Conservation (phyloP, 1,140 invertebrate genomes). For the Homarus americanus region DNA sequence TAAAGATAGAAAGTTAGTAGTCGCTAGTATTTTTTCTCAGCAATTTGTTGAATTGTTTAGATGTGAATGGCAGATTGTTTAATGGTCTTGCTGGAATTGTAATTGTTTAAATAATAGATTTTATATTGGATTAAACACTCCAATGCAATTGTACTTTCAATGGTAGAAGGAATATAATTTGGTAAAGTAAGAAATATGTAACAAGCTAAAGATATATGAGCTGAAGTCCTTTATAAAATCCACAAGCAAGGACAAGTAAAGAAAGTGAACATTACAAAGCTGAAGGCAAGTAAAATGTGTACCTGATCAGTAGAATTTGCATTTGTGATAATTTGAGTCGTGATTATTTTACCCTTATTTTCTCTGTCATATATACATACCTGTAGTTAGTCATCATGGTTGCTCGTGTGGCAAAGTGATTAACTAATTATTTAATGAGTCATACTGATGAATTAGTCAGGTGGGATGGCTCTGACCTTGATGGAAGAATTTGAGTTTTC, state of each 20-base stretch:
- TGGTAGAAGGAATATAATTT: background rate
- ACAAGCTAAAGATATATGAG: background rate
- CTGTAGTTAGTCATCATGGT: too few species aligned
- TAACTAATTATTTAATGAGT: background rate
- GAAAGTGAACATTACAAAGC: background rate
- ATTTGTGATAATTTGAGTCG: background rate
- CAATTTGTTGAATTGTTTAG: conserved; percentile 17
- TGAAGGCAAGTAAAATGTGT: background rate
- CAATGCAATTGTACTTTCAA: background rate
- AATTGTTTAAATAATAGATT: background rate
- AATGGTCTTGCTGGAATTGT: conserved; percentile 13
- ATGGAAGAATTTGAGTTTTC: background rate
- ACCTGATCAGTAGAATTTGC: background rate
- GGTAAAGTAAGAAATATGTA: background rate
- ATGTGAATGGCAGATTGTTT: conserved; percentile 12
- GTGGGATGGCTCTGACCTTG: background rate
- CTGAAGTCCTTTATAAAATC: background rate
- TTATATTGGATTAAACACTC: background rate
- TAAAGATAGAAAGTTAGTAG: conserved; percentile 20
- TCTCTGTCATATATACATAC: too few species aligned
- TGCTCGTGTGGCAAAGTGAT: too few species aligned
- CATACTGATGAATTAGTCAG: background rate
- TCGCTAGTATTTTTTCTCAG: conserved; percentile 16
- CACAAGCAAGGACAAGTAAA: background rate
- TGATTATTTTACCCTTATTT: background rate